Evolutionary conservation across 2,888 invertebrate genomes (phyloP).

Genomic region (Chloroclystis v-ata): DNA sequence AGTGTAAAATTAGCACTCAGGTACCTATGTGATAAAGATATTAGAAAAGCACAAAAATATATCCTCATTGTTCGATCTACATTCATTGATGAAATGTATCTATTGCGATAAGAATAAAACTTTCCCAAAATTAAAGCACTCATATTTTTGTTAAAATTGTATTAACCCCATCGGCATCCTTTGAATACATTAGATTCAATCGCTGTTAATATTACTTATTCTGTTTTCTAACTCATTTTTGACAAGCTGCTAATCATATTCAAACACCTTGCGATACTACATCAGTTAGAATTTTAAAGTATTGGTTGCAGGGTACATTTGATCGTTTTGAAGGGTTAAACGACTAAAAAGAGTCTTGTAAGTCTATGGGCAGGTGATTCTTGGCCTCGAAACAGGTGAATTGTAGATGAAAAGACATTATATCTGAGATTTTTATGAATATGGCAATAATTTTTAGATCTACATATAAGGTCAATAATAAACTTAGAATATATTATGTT

Average conservation of each 20-base stretch:
- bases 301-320: slow-evolving; percentile 46
- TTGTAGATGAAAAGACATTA: neutral
- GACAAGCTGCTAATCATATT: slow-evolving; percentile 79
- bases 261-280: slow-evolving; percentile 72
- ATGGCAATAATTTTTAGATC: too few species aligned
- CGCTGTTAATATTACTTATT: slow-evolving; percentile 1
- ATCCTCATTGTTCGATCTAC: too few species aligned
- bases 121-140: neutral
- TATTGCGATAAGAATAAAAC: too few species aligned
- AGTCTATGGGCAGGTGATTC: slow-evolving; percentile 42
- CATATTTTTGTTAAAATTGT: neutral
- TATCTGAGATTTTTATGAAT: neutral
- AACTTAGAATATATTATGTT: too few species aligned
- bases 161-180: slow-evolving; percentile 57
- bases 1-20: too few species aligned
- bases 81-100: too few species aligned
- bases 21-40: too few species aligned
- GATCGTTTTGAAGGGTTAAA: slow-evolving; percentile 54
- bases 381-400: neutral
- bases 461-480: too few species aligned
- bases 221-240: slow-evolving; percentile 60
- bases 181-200: slow-evolving; percentile 61
- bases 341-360: slow-evolving; percentile 57
- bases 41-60: too few species aligned
- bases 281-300: slow-evolving; percentile 65